phyloP scores from a whole-genome alignment of 64 coral and sea anemone genomes.

The Catalaphyllia jardinei region DNA sequence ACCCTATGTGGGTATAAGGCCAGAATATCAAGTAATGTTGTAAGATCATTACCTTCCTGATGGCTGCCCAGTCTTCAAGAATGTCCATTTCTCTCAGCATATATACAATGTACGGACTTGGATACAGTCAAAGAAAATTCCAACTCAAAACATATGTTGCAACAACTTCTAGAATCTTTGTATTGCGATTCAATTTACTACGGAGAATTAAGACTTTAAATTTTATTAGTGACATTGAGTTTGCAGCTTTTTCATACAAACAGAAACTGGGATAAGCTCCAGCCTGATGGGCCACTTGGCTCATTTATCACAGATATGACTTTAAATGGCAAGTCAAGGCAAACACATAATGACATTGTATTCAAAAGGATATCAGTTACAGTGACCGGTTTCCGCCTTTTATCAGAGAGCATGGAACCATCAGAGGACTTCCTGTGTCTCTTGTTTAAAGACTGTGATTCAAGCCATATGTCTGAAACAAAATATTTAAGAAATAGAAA shows the following conservation, averaged over 20 bases:
- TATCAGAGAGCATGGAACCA: constrained; percentile 80
- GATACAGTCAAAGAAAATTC: constrained; percentile 49
- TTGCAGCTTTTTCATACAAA: too few species aligned
- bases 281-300: too few species aligned
- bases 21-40: background rate
- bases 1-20: too few species aligned
- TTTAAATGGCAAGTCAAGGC: background rate
- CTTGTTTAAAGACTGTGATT: constrained; percentile 86
- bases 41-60: constrained; percentile 75
- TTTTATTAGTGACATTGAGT: too few species aligned
- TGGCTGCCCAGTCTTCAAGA: constrained; percentile 98
- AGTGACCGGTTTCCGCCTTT: constrained; percentile 94
- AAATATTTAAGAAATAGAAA: too few species aligned
- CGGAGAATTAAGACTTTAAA: background rate
- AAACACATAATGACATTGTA: background rate
- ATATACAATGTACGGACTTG: constrained; percentile 98
- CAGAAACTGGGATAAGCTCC: too few species aligned
- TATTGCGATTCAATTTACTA: too few species aligned
- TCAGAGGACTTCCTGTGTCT: constrained; percentile 93
- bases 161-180: too few species aligned
- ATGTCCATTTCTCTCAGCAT: constrained; percentile 99
- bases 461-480: constrained; percentile 89
- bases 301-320: background rate
- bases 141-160: too few species aligned
- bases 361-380: constrained; percentile 94